Evolutionary conservation across 2,888 invertebrate genomes (phyloP).

Genomic region (Nezara viridula): DNA sequence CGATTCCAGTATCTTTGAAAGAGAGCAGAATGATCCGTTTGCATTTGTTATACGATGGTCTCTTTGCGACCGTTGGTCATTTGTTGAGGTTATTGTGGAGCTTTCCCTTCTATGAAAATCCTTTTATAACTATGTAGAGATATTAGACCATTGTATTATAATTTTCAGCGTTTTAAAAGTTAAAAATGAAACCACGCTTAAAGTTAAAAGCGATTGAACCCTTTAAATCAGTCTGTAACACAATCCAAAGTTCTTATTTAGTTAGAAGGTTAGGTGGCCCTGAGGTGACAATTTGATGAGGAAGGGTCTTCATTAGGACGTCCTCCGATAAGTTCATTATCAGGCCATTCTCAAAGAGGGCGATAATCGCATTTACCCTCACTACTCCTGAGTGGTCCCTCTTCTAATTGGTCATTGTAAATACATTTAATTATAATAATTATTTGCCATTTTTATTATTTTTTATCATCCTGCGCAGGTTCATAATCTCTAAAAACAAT

Average conservation of each 20-base stretch:
- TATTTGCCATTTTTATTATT: neutral
- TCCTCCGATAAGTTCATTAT: neutral
- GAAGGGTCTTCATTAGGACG: neutral
- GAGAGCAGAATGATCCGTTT: no score
- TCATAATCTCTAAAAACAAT: neutral
- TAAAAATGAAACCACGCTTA: neutral
- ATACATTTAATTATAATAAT: neutral
- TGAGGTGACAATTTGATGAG: conserved; percentile 25
- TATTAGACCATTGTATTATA: no score
- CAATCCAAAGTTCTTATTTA: conserved; percentile 21
- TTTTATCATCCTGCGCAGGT: neutral
- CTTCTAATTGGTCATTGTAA: neutral
- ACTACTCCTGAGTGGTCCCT: neutral
- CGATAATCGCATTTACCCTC: neutral
- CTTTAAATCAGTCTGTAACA: conserved; percentile 4
- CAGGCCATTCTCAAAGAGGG: conserved; percentile 4
- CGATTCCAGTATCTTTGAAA: no score
- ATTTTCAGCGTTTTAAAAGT: no score
- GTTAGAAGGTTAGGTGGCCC: conserved; percentile 25
- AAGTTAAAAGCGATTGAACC: neutral
- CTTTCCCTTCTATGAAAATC: no score
- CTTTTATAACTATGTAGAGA: no score
- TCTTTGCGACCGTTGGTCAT: no score
- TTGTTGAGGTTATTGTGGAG: no score
- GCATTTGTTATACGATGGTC: no score